These are phyloP conservation scores for Bagarius yarrelli DNA, from an alignment of 2,113 vertebrate species.

Conservation along the genomic window DNA sequence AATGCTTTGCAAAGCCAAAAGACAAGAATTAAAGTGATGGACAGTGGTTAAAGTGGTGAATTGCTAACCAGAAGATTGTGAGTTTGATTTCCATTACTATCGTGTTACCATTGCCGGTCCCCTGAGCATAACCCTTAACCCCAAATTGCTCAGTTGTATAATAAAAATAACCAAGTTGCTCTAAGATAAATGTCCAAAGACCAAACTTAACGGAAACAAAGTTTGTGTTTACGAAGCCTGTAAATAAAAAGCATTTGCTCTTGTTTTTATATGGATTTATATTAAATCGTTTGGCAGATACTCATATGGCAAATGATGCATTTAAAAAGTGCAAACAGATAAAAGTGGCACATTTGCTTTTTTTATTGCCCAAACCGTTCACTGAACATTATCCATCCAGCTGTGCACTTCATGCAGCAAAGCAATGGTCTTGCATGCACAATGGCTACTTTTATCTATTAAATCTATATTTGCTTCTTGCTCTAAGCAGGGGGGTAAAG, in stretches of 20 bases:
- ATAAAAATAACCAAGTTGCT: too few species aligned
- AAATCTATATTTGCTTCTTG: not conserved
- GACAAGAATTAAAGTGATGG: too few species aligned
- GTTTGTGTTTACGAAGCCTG: too few species aligned
- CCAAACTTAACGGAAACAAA: too few species aligned
- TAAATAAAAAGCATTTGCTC: not conserved
- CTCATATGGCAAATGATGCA: not conserved
- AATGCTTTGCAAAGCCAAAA: too few species aligned
- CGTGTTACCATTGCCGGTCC: too few species aligned
- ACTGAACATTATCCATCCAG: not conserved
- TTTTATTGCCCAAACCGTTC: not conserved
- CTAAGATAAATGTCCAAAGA: too few species aligned
- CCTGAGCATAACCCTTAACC: too few species aligned
- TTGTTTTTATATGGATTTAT: not conserved
- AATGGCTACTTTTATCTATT: not conserved
- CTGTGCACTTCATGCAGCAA: constrained; percentile 1
- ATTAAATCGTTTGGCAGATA: not conserved
- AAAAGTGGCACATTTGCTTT: not conserved
- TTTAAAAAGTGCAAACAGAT: not conserved
- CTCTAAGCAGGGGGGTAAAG: not conserved
- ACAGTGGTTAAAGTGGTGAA: too few species aligned
- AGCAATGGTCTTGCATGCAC: not conserved
- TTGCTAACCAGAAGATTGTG: too few species aligned
- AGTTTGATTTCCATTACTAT: too few species aligned
- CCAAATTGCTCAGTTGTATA: too few species aligned